These are phyloP conservation scores for Liparis tanakae DNA, from an alignment of 2,797 vertebrate genomes.

Conservation along the genomic window DNA sequence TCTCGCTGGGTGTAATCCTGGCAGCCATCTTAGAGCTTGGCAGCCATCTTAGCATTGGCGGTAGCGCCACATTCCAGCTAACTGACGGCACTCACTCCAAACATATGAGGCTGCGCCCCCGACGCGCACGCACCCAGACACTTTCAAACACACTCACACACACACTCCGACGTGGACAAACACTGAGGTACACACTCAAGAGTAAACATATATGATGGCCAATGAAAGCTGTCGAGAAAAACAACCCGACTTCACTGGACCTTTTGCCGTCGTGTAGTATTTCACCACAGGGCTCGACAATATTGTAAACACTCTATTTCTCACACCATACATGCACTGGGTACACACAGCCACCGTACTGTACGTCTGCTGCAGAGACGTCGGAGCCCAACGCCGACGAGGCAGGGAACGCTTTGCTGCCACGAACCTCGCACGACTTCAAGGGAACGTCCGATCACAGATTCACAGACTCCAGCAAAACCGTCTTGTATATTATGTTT, in stretches of 20 bases:
- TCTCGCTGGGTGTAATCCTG: slow-evolving; percentile 84
- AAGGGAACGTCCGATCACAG: background rate
- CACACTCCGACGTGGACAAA: slow-evolving; percentile 58
- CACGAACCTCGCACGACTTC: slow-evolving; percentile 3
- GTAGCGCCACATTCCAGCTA: slow-evolving; percentile 86
- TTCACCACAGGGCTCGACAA: slow-evolving; percentile 62
- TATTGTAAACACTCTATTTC: slow-evolving; percentile 58
- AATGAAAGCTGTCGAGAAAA: slow-evolving; percentile 77
- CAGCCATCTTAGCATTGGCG: slow-evolving; percentile 96
- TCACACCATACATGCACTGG: slow-evolving; percentile 43
- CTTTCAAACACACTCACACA: slow-evolving; percentile 59
- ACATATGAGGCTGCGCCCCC: slow-evolving; percentile 75
- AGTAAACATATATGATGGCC: slow-evolving; percentile 78
- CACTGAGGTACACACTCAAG: slow-evolving; percentile 65
- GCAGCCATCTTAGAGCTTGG: slow-evolving; percentile 96
- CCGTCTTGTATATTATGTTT: background rate
- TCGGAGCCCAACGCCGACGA: slow-evolving; percentile 9
- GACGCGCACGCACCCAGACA: slow-evolving; percentile 63
- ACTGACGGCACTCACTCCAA: slow-evolving; percentile 84
- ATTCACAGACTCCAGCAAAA: background rate
- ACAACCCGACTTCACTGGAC: slow-evolving; percentile 70
- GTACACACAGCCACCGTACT: slow-evolving; percentile 28
- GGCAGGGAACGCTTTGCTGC: background rate
- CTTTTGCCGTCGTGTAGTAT: slow-evolving; percentile 62
- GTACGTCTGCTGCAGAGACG: slow-evolving; percentile 17